phyloP scores from a whole-genome alignment of 1,140 invertebrate species.

The honey bee (Apis mellifera) region Amel_HAv3.1 CM009939.2:9710001-9710500 shows the following conservation, averaged over 20 bases:
- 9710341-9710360: neutral
- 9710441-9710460: constrained; percentile 59
- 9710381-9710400: neutral
- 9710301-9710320: constrained; percentile 8
- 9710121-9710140: constrained; percentile 38
- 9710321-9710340: constrained; percentile 5
- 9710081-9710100: neutral
- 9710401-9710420: neutral
- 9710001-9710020: constrained; percentile 19
- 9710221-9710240: constrained; percentile 10
- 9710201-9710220: neutral
- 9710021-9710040: constrained; percentile 26
- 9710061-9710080: constrained; percentile 5
- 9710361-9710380: neutral
- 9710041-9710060: neutral
- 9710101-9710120: neutral
- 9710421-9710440: neutral
- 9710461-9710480: constrained; percentile 58
- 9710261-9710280: constrained; percentile 8
- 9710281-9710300: constrained; percentile 42
- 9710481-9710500: constrained; percentile 44
- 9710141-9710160: constrained; percentile 39
- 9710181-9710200: constrained; percentile 47
- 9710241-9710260: neutral
- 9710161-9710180: neutral